Evolutionary conservation across 2,888 invertebrate genomes (phyloP).

Genomic region (Diaphora mendica): DNA sequence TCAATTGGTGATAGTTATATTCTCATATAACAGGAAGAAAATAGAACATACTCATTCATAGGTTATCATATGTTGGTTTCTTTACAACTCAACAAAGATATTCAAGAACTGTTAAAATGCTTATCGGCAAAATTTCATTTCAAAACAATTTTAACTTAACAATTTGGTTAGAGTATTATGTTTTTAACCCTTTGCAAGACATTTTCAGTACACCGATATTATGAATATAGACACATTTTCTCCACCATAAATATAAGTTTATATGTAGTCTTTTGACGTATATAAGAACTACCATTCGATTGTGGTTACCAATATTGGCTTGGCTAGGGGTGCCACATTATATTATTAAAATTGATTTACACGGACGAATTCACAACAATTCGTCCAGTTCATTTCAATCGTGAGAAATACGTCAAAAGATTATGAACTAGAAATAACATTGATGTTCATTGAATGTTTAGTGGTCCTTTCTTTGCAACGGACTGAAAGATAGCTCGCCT

Average conservation of each 20-base stretch:
- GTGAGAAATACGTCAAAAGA: background rate
- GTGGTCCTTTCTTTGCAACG: constrained; percentile 23
- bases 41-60: background rate
- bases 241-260: constrained; percentile 1
- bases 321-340: background rate
- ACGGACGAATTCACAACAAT: background rate
- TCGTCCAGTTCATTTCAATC: background rate
- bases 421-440: background rate
- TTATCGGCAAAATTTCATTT: background rate
- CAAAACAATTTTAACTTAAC: background rate
- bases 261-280: constrained; percentile 3
- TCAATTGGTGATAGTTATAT: background rate
- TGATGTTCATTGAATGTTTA: constrained; percentile 3
- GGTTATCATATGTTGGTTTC: background rate
- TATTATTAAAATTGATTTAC: background rate
- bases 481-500: constrained; percentile 29
- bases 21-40: too few species aligned
- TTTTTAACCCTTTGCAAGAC: background rate
- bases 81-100: background rate
- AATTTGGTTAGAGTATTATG: background rate
- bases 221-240: background rate
- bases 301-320: background rate
- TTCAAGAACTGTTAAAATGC: background rate
- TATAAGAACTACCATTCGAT: background rate
- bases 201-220: background rate